These are phyloP conservation scores for Blomia tropicalis DNA, from an alignment of 2,888 invertebrate species.

Conservation along the genomic window DNA sequence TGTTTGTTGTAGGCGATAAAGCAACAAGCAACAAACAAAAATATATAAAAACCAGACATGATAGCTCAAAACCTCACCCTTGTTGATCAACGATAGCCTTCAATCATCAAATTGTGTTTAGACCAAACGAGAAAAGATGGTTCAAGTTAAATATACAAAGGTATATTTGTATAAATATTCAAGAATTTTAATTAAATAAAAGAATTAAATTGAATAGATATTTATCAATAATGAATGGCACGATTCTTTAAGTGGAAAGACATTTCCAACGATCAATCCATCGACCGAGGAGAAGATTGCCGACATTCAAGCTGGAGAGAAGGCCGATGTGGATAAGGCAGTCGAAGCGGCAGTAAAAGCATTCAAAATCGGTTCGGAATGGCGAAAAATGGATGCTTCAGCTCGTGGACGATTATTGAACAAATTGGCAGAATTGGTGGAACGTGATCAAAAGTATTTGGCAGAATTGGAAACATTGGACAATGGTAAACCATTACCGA, in stretches of 20 bases:
- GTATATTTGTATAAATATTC: background rate
- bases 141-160: background rate
- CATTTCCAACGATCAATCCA: slow-evolving; percentile 69
- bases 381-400: slow-evolving; percentile 69
- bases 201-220: slow-evolving; percentile 43
- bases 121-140: too few species aligned
- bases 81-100: too few species aligned
- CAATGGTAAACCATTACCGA: slow-evolving; percentile 70
- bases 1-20: too few species aligned
- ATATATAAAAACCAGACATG: too few species aligned
- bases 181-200: background rate
- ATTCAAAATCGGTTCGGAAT: slow-evolving; percentile 41
- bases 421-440: slow-evolving; percentile 44
- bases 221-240: slow-evolving; percentile 96
- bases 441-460: slow-evolving; percentile 40
- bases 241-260: slow-evolving; percentile 64
- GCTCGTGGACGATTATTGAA: slow-evolving; percentile 57
- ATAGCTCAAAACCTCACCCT: too few species aligned
- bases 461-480: slow-evolving; percentile 73
- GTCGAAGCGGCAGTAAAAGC: slow-evolving; percentile 42
- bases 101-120: too few species aligned
- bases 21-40: too few species aligned
- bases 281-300: slow-evolving; percentile 55
- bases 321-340: slow-evolving; percentile 42
- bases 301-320: slow-evolving; percentile 64